phyloP scores from a whole-genome alignment of 2,113 vertebrate species.

The Odontophorus gujanensis region DNA sequence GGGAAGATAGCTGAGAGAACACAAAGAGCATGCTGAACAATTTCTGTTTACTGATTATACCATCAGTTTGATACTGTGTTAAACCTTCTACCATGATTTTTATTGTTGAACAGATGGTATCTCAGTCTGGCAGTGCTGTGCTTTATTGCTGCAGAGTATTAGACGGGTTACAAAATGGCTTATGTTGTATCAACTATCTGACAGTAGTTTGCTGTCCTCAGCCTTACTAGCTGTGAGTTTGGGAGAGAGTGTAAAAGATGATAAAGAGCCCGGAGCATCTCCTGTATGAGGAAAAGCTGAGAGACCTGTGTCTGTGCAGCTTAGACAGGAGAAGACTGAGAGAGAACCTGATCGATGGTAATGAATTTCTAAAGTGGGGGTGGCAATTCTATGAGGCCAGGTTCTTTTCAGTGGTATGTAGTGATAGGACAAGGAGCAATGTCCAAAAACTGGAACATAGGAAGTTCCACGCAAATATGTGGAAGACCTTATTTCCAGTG shows the following conservation, averaged over 20 bases:
- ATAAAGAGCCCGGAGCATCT: too few relatives aligned
- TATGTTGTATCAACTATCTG: not conserved
- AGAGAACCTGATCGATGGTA: too few relatives aligned
- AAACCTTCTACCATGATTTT: not conserved
- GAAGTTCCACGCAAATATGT: too few relatives aligned
- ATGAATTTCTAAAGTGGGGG: too few relatives aligned
- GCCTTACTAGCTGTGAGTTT: not conserved
- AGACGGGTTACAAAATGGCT: not conserved
- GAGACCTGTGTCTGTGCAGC: too few relatives aligned
- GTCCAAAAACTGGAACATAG: too few relatives aligned
- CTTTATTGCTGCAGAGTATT: not conserved
- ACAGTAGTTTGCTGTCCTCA: not conserved
- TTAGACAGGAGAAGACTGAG: too few relatives aligned
- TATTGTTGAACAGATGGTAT: not conserved
- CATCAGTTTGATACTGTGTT: not conserved
- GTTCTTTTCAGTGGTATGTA: too few relatives aligned
- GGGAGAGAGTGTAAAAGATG: not conserved
- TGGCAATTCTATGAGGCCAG: too few relatives aligned
- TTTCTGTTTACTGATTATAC: not conserved
- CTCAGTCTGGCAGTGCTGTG: not conserved
- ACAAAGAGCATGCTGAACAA: fast-evolving
- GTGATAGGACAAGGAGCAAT: too few relatives aligned
- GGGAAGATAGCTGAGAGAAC: not conserved
- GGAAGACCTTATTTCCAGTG: too few relatives aligned
- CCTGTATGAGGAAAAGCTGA: too few relatives aligned